phyloP scores from a whole-genome alignment of 2,113 vertebrate species.

The Ascaphus truei region DNA sequence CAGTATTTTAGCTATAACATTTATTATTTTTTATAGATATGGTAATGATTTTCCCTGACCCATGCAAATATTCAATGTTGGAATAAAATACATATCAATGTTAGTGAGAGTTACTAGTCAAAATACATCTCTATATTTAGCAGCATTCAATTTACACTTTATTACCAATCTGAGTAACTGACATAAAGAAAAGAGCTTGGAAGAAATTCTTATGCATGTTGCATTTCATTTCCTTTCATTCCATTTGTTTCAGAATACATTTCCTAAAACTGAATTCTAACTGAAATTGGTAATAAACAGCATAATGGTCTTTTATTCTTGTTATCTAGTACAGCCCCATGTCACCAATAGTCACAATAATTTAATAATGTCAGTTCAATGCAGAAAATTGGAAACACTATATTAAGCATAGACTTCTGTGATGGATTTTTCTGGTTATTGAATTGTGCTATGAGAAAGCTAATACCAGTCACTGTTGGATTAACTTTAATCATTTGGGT shows the following conservation, averaged over 20 bases:
- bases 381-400: not conserved
- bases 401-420: not conserved
- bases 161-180: not conserved
- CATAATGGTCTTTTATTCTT: not conserved
- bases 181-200: not conserved
- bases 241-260: not conserved
- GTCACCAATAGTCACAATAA: not conserved
- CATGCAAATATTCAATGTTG: not conserved
- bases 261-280: constrained; percentile 12
- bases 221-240: not conserved
- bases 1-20: not conserved
- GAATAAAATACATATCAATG: not conserved
- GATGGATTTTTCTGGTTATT: not conserved
- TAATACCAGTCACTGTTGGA: too few relatives aligned
- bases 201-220: not conserved
- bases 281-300: constrained; percentile 9
- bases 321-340: constrained; percentile 2
- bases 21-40: not conserved
- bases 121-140: constrained; percentile 13
- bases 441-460: not conserved
- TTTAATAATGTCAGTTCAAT: not conserved
- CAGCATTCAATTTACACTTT: constrained; percentile 16
- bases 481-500: too few relatives aligned
- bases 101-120: not conserved
- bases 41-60: not conserved